Conservation (phyloP, 2,113 vertebrate genomes). For the Stigmatopora nigra region DNA sequence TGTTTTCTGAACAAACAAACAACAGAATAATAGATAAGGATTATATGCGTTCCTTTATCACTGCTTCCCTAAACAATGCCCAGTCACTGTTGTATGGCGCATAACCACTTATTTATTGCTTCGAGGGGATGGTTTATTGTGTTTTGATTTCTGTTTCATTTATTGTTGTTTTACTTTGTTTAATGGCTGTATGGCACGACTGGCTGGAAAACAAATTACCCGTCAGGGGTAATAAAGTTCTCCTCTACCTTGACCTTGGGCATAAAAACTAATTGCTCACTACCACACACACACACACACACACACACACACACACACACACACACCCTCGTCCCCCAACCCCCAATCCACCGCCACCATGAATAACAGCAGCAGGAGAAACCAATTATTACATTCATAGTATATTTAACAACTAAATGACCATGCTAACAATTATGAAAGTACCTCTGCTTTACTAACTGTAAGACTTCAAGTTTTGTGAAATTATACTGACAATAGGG, state of each 20-base stretch:
- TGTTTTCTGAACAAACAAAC: neutral
- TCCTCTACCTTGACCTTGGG: neutral
- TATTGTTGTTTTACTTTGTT: slow-evolving; percentile 6
- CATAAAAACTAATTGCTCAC: slow-evolving; percentile 1
- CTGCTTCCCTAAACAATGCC: neutral
- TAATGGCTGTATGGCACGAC: neutral
- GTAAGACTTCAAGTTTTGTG: neutral
- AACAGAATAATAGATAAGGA: neutral
- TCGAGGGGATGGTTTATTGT: neutral
- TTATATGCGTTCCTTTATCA: neutral
- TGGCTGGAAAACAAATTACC: slow-evolving; percentile 1
- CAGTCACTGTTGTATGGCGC: neutral
- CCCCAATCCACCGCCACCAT: too few species aligned
- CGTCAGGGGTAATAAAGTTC: slow-evolving; percentile 1
- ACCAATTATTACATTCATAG: neutral
- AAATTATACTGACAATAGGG: neutral
- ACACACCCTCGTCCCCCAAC: neutral
- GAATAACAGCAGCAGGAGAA: neutral
- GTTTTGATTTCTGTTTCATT: slow-evolving; percentile 1
- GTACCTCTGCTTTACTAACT: neutral
- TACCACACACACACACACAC: neutral
- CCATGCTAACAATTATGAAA: neutral
- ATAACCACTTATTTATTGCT: neutral
- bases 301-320: neutral
- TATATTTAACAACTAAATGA: neutral